Evolutionary conservation across 2,888 invertebrate genomes (phyloP).

Genomic region (Meiosimyza decipiens): DNA sequence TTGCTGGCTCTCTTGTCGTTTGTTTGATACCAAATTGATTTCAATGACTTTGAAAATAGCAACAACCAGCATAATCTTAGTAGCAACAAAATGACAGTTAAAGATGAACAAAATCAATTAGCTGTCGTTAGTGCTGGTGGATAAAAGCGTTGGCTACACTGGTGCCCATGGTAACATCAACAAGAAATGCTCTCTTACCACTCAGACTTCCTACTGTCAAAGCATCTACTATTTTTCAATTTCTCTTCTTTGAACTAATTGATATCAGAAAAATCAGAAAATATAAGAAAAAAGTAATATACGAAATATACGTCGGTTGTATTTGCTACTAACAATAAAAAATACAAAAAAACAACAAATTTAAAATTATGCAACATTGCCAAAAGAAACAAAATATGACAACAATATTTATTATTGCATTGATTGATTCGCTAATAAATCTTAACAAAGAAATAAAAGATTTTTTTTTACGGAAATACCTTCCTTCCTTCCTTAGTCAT

Average conservation of each 20-base stretch:
- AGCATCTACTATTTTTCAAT: not conserved
- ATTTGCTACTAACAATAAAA: not conserved
- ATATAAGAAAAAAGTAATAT: not conserved
- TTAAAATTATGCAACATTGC: conserved; percentile 5
- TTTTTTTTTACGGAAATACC: no score
- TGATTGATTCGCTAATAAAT: conserved; percentile 3
- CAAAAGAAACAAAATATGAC: not conserved
- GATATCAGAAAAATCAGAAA: not conserved
- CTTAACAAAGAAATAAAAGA: no score
- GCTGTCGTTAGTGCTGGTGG: not conserved
- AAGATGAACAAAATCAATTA: not conserved
- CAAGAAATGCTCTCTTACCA: not conserved
- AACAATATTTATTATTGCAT: not conserved
- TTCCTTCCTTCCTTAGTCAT: no score
- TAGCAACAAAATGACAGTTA: not conserved
- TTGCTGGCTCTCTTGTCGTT: not conserved
- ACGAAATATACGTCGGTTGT: not conserved
- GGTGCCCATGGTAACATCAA: not conserved
- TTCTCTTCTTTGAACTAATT: conserved; percentile 1
- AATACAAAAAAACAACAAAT: not conserved
- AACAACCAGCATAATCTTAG: not conserved
- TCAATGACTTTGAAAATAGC: conserved; percentile 14
- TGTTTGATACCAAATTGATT: conserved; percentile 1
- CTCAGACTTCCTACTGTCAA: not conserved
- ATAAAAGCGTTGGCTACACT: not conserved